Base-by-base conservation (phyloP, 2,888 invertebrate species). In the Philonicus albiceps region DNA sequence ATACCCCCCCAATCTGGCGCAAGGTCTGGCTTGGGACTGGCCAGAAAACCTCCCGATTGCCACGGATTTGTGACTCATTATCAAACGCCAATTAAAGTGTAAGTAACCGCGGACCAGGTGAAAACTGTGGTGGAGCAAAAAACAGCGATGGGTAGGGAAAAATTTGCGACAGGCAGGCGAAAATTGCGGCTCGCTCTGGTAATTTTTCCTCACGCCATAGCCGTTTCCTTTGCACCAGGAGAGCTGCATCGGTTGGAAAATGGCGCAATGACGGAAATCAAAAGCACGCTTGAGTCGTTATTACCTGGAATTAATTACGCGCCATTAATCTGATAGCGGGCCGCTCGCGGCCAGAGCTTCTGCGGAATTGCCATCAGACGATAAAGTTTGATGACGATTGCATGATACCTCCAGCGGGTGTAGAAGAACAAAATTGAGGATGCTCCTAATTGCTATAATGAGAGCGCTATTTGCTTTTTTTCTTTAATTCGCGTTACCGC, bases 241-340 rank as follows among this genome's bases (percentile, higher is more conserved):
- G 37, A 64, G 19, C 37, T 83, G 31, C 72, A 40, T 27, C 22
- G 64, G n/a, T 13, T 73, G 49, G 49, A 85, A 85, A 85, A 73
- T 85, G 85, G 85, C 85, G 86, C 81, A 86, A 87, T 87, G 87
- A 86, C 87, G 87, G 87, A 87, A 87, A 87, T 87, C 73, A 86
- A 86, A n/a, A 78, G 86, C 84, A 86, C 86, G 86, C 86, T 86
- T 87, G 81, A 86, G 87, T 87, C 87, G 86, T 85, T 87, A 80
- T 80, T 80, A 75, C 87, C 83, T 74, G 86, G 86, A 86, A 87
- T 87, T 86, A 87, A 87, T 87, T 87, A 86, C 86, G 80, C 81
- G 87, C 37, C 75, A 85, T 85, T 87, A 49, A 80, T 53, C 80
- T 80, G 80, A 80, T 80, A 49, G 53, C 49, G 30, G 43, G 53